Base-by-base conservation (phyloP, 2,888 invertebrate species). In the Malthinus flaveolus region DNA sequence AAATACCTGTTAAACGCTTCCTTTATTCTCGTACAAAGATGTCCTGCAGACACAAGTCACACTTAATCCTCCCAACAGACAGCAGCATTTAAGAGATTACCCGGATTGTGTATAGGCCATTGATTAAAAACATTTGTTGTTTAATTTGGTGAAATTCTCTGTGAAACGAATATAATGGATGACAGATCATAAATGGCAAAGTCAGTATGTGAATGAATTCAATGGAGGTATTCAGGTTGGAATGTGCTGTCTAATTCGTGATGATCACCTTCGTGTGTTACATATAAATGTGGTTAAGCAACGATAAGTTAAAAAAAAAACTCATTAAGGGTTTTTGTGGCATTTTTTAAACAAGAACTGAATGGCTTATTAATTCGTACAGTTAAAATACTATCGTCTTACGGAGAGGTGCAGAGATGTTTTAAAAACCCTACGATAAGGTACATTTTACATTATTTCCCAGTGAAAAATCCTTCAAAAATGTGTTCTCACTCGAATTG, bases 101-200 rank as follows among this genome's bases (percentile, higher is more conserved):
- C 68, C 60, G 67, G 71, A 71, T 72, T 70, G 65, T 72, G 71
- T 71, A 71, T 67, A 68, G 69, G 49, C 71, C 72, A 73, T 71
- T 75, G 75, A 75, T 75, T 75, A 75, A 75, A 74, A 73, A 75
- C 75, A 75, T 75, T 75, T 75, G 75, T 73, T 71, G 68, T 68
- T 74, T 75, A 75, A 75, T 74, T 75, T 75, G 71, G 72, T 70
- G 67, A 73, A 73, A 73, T 74, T 74, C 70, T 68, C 66, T 31
- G 65, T 61, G 67, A 64, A 62, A 56, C 59, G 56, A 49, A 55
- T 60, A 73, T 68, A 72, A 55, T 55, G 35, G 55, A 39, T 39
- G 42, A 48, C 71, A 71, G 56, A 60, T 42, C 33, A 37, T 70
- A 69, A 71, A 73, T 71, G 69, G 67, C 60, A 62, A 69, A 73